Percentiles rank a stretch among this genome's conserved stretches.
These are phyloP conservation scores for Pterostichus madidus DNA, from an alignment of 2,888 invertebrate species.

Conservation along the genomic window DNA sequence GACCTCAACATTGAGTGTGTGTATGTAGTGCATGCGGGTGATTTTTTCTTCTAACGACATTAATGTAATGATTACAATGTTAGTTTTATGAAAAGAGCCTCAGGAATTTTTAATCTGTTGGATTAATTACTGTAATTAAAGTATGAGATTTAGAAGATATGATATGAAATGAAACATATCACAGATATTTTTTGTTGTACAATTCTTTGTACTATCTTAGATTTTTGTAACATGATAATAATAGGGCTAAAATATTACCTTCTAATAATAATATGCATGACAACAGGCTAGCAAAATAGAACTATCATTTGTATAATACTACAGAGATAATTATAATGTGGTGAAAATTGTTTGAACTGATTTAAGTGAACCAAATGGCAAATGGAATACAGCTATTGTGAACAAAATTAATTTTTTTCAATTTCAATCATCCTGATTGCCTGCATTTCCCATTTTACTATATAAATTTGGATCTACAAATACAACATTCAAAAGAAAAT, in stretches of 20 bases:
- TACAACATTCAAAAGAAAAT: no score
- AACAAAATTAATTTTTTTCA: no score
- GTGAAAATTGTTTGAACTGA: no score
- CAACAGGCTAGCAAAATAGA: not conserved
- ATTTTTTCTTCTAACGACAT: conserved; percentile 39
- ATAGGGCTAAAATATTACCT: conserved; percentile 6
- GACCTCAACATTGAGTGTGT: no score
- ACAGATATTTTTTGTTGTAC: conserved; percentile 15
- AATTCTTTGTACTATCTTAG: not conserved
- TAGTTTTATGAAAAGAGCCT: conserved; percentile 51
- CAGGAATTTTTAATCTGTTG: conserved; percentile 47
- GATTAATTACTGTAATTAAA: conserved; percentile 58
- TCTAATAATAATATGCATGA: not conserved
- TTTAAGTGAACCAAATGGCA: no score
- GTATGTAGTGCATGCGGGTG: not conserved
- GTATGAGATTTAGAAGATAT: conserved; percentile 30
- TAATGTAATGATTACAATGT: conserved; percentile 56
- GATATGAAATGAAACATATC: conserved; percentile 45
- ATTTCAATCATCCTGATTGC: no score
- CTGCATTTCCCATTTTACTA: no score
- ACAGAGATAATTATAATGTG: no score
- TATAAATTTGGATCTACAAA: no score
- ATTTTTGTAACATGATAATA: conserved; percentile 52
- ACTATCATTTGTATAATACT: no score
- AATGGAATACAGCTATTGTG: no score